Evolutionary conservation across 2,888 invertebrate genomes (phyloP).

Genomic region (Lasius fuliginosus): DNA sequence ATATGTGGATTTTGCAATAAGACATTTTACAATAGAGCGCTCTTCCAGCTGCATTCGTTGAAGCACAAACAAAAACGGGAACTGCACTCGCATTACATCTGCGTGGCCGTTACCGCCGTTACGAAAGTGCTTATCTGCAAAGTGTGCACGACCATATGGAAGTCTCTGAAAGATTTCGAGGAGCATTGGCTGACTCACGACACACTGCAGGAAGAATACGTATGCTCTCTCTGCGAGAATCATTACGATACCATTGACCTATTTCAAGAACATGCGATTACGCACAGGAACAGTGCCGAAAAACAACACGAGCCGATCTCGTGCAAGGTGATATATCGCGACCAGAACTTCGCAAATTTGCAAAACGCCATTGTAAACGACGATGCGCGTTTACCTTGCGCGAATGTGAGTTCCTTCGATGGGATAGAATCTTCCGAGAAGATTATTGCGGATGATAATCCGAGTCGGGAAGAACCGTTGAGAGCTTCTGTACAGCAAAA

Average conservation of each 20-base stretch:
- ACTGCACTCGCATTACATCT: slow-evolving; percentile 42
- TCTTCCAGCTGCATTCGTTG: slow-evolving; percentile 67
- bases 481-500: not conserved
- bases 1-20: slow-evolving; percentile 71
- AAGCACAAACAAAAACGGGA: slow-evolving; percentile 29
- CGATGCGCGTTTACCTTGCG: not conserved
- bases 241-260: slow-evolving; percentile 6
- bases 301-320: not conserved
- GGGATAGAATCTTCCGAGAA: not conserved
- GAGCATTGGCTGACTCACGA: slow-evolving; percentile 72
- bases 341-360: not conserved
- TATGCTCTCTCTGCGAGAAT: slow-evolving; percentile 52
- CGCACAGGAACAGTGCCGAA: slow-evolving; percentile 21
- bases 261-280: slow-evolving; percentile 36
- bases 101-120: slow-evolving; percentile 31
- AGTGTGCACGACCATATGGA: slow-evolving; percentile 65
- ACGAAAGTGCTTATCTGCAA: slow-evolving; percentile 72
- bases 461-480: not conserved
- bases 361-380: not conserved
- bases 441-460: not conserved
- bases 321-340: slow-evolving; percentile 47
- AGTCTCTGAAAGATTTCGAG: slow-evolving; percentile 65
- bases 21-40: slow-evolving; percentile 49
- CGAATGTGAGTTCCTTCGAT: not conserved
- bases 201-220: not conserved